Evolutionary conservation across 2,113 vertebrate genomes (phyloP), one percentile per base, ranked within the genome.

Genomic region (Limnothrissa miodon): DNA sequence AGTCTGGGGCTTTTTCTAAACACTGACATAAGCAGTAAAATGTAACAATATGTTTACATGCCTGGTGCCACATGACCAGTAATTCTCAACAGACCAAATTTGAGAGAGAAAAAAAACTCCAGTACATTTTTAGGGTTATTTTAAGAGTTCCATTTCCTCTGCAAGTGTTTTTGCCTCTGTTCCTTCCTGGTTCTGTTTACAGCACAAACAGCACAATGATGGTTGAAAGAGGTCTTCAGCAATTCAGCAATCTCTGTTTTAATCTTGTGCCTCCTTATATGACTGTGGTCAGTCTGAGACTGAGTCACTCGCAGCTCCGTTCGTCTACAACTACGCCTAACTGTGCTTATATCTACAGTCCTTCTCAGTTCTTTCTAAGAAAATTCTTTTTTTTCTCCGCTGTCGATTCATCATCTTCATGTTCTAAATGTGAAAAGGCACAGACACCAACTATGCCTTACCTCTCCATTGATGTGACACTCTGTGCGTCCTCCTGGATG

Each of bases 401-500:
- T 78, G 10, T 45, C n/a, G 7, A 0, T 1, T 25, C 10, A 17
- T 17, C 0, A 44, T 15, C 13, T 19, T 5, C 51, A 59, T 33
- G 4, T 36, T 21, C 10, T 44, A 6, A 74, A 36, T 42, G 6
- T 6, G 6, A 42, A 4, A 42, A 42, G 42, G 42, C 11, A 45
- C 39, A 81, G n/a, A 19, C 10, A 39, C 29, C 59, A 45, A 42
- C 6, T 70, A 15, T 80, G 25, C n/a, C 53, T 80, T 33, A 93
- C 94, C 92, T 93, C 82, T 94, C 91, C 87, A 87, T 89, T 87
- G 91, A 91, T 21, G 45, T 83, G 42, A 90, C 83, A 83, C 89
- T 92, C 66, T 92, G 93, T 0, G 87, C 90, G 86, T 95, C 94
- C 4, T 94, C 93, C 36, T 93, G 84, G 88, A 87, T 93, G 83